phyloP scores from a whole-genome alignment of 2,888 invertebrate species.

The Drosophila meridionalis region DNA sequence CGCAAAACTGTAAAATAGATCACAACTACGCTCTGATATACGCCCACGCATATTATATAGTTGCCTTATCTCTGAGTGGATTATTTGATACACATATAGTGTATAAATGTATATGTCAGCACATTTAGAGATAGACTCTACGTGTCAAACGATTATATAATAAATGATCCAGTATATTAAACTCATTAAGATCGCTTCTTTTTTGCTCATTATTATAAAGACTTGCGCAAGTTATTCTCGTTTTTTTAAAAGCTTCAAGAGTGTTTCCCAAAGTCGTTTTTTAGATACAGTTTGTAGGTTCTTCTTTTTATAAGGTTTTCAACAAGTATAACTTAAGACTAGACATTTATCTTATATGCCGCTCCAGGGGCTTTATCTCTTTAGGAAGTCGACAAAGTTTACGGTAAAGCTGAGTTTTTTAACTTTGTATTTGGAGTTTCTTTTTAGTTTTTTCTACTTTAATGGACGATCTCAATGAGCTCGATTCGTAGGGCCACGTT shows the following conservation, averaged over 20 bases:
- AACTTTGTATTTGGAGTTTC: neutral
- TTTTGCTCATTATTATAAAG: constrained; percentile 4
- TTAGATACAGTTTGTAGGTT: neutral
- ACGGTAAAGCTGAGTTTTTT: constrained; percentile 5
- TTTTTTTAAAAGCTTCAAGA: neutral
- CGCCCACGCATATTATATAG: neutral
- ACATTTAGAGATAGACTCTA: neutral
- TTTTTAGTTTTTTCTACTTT: constrained; percentile 10
- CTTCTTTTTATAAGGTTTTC: neutral
- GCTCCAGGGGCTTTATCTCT: neutral
- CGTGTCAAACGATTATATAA: neutral
- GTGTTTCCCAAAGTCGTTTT: constrained; percentile 1
- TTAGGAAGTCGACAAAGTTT: constrained; percentile 26
- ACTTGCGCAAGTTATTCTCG: constrained; percentile 4
- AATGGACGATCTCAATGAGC: neutral
- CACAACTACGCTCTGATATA: neutral
- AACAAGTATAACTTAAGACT: neutral
- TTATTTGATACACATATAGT: neutral
- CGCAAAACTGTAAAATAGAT: neutral
- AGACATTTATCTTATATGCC: neutral
- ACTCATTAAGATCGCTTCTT: neutral
- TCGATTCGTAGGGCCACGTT: constrained; percentile 9
- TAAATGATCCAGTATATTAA: neutral
- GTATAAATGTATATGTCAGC: neutral
- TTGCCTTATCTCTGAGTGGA: neutral